A percentile compares a stretch with the other conserved stretches of the same genome.
Conservation (phyloP, 2,797 vertebrate species). For the Petrocephalus schoutedeni region DNA sequence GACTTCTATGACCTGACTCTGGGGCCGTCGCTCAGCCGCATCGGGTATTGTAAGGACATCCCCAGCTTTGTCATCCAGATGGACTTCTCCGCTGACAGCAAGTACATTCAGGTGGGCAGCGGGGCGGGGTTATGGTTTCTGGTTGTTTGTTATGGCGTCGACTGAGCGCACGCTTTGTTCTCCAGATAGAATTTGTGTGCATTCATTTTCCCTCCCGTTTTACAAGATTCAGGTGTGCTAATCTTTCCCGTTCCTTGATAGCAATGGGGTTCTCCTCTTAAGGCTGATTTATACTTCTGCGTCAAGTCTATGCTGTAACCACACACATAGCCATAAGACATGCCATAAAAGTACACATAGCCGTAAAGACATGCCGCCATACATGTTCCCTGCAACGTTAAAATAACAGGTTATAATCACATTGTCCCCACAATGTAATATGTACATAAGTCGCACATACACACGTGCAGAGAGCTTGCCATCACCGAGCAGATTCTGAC, state of each 20-base stretch:
- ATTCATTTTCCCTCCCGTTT: not conserved
- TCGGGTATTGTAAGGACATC: slow-evolving; percentile 92
- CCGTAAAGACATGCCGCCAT: no score
- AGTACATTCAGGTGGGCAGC: slow-evolving; percentile 75
- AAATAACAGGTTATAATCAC: not conserved
- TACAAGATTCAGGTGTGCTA: not conserved
- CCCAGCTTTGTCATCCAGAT: slow-evolving; percentile 86
- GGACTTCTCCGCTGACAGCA: slow-evolving; percentile 91
- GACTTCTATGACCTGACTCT: slow-evolving; percentile 93
- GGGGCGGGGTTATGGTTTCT: not conserved
- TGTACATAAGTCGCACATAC: not conserved
- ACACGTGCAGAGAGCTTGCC: not conserved
- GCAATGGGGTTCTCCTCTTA: not conserved
- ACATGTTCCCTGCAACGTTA: not conserved
- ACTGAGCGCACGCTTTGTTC: not conserved
- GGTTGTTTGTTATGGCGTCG: not conserved
- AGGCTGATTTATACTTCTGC: not conserved
- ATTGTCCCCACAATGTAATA: not conserved
- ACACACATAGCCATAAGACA: not conserved
- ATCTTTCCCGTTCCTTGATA: not conserved
- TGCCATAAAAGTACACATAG: no score
- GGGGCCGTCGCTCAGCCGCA: slow-evolving; percentile 82
- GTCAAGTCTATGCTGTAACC: not conserved
- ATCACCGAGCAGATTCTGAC: not conserved
- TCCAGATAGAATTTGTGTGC: not conserved